Base-by-base conservation (phyloP, 2,888 invertebrate genomes). In the Acanthococcus lagerstroemiae region DNA sequence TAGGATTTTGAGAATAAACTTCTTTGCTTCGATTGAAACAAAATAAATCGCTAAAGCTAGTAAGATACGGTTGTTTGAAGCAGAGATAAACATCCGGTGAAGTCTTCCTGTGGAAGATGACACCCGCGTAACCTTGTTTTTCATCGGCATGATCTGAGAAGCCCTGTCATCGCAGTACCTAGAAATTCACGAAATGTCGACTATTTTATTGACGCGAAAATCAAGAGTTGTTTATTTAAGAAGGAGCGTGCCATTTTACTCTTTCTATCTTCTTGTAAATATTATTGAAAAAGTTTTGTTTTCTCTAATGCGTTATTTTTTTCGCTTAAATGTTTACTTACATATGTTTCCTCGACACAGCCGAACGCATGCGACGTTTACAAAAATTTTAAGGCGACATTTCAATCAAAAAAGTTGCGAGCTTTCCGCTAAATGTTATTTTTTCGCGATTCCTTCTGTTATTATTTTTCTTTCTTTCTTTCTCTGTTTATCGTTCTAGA, bases 161-260 rank as follows among this genome's bases (percentile, higher is more conserved):
- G n/a, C 37, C 37, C 37, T 37, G n/a, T n/a, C 1, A 9, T 15
- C n/a, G n/a, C 37, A 37, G 2, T 37, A 3, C 37, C 37, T 37
- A 37, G 37, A 50, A 63, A 54, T 63, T 63, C 30, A 54, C 27
- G 27, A 56, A 57, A 58, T 58, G 63, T 63, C 52, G 52, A 37
- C 25, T 52, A 37, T 48, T 63, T 63, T 63, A 63, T 63, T 63
- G 52, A 52, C 63, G 63, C 63, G 30, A 63, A 63, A 63, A 63
- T 63, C 63, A 63, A 63, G 63, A 63, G 21, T 63, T 63, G 63
- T 63, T 63, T 63, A 63, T 52, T 63, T 44, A 63, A 63, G 63
- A 63, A 37, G 30, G 37, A 63, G 50, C 63, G 63, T 63, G 63
- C 63, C 50, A 54, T 63, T 63, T 63, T 63, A 54, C 54, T 63